A percentile compares a stretch with the other conserved stretches of the same genome.
Conservation (phyloP, 2,888 invertebrate species). For the Pycnomerus fuliginosus region DNA sequence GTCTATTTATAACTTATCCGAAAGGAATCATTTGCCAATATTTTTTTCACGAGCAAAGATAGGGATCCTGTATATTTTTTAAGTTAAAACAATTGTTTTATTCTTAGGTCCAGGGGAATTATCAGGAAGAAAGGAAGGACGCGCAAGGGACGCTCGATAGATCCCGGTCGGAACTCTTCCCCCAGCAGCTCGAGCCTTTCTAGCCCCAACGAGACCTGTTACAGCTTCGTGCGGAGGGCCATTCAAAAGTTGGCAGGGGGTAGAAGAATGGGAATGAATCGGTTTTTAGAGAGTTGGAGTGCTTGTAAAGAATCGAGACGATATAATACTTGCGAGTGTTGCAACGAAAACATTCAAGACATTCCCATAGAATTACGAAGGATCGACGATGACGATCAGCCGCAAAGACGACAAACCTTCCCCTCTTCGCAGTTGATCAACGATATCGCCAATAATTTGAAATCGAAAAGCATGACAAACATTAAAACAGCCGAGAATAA, state of each 20-base stretch:
- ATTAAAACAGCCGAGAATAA: conserved; percentile 71
- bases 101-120: conserved; percentile 47
- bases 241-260: conserved; percentile 79
- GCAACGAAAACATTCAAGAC: conserved; percentile 65
- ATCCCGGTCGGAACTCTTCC: conserved; percentile 61
- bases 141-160: conserved; percentile 64
- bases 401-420: conserved; percentile 59
- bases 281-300: conserved; percentile 78
- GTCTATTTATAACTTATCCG: no score
- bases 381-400: conserved; percentile 64
- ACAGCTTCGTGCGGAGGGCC: conserved; percentile 87
- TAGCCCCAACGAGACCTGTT: conserved; percentile 91
- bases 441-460: conserved; percentile 60
- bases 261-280: conserved; percentile 55
- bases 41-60: no score
- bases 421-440: conserved; percentile 52
- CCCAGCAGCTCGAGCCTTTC: conserved; percentile 86
- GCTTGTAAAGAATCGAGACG: conserved; percentile 46
- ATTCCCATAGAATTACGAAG: conserved; percentile 85
- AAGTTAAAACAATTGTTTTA: not conserved
- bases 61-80: no score
- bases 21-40: no score
- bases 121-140: conserved; percentile 55
- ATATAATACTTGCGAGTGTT: conserved; percentile 61
- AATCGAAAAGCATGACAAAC: conserved; percentile 82